phyloP scores from a whole-genome alignment of 2,888 invertebrate genomes.

The Eilema sororculum region DNA sequence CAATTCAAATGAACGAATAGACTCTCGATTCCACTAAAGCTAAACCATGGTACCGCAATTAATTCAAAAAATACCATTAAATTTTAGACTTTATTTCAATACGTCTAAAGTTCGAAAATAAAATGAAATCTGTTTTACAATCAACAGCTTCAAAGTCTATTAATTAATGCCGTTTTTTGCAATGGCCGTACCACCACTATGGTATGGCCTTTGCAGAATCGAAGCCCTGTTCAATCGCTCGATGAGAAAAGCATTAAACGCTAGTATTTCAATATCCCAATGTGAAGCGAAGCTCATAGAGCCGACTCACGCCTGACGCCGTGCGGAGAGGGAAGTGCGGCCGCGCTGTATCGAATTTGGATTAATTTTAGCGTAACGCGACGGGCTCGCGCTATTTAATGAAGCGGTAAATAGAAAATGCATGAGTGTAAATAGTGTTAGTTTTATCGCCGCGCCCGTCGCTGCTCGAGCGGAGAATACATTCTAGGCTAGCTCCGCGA shows the following conservation, averaged over 20 bases:
- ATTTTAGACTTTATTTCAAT: too few species aligned
- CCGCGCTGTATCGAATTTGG: background rate
- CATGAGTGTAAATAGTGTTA: constrained; percentile 57
- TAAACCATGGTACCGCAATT: too few species aligned
- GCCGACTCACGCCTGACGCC: too few species aligned
- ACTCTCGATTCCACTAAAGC: too few species aligned
- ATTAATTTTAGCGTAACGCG: background rate
- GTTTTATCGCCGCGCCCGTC: constrained; percentile 34
- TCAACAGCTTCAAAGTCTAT: too few species aligned
- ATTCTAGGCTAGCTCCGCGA: constrained; percentile 50
- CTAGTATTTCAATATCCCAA: background rate
- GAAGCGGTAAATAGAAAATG: constrained; percentile 31
- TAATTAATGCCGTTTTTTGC: too few species aligned
- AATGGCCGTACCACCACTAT: too few species aligned
- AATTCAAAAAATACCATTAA: too few species aligned
- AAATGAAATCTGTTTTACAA: too few species aligned
- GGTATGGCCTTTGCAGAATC: too few species aligned
- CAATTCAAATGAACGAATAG: background rate
- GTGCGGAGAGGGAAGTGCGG: too few species aligned
- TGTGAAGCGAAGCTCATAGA: background rate
- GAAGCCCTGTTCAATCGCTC: background rate
- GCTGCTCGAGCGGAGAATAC: constrained; percentile 30
- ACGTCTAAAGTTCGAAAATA: too few species aligned
- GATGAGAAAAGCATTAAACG: background rate
- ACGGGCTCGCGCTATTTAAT: constrained; percentile 7